phyloP scores from a whole-genome alignment of 2,797 vertebrate species.

The Pangasius sanitwongsei region DNA sequence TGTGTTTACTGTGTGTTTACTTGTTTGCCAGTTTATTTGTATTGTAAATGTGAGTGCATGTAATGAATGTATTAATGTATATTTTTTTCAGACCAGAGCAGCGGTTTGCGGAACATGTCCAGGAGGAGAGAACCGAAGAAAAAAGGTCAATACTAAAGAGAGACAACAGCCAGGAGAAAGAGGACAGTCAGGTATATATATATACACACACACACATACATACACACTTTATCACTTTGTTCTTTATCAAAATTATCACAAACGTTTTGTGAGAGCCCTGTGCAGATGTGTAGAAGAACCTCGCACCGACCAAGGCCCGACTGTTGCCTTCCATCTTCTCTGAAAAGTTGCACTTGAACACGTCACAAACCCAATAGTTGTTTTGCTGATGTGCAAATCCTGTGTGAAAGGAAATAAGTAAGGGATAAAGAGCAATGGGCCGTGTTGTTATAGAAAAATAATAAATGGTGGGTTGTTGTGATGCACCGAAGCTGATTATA shows the following conservation, averaged over 20 bases:
- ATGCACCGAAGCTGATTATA: background rate
- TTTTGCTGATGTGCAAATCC: background rate
- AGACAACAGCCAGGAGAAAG: slow-evolving; percentile 93
- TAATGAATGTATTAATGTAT: background rate
- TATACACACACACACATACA: background rate
- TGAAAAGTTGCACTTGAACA: background rate
- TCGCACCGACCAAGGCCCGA: background rate
- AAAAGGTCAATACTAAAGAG: slow-evolving; percentile 94
- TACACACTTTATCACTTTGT: background rate
- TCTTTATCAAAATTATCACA: slow-evolving; percentile 60
- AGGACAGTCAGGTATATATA: slow-evolving; percentile 67
- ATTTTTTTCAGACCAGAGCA: slow-evolving; percentile 85
- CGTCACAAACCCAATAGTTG: background rate
- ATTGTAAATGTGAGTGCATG: background rate
- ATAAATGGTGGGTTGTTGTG: background rate
- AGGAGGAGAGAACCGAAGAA: slow-evolving; percentile 90
- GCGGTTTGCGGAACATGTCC: slow-evolving; percentile 90
- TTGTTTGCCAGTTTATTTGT: slow-evolving; percentile 19
- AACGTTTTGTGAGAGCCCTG: background rate
- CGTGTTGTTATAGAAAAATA: background rate
- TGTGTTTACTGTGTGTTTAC: slow-evolving; percentile 1
- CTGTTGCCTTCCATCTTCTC: background rate
- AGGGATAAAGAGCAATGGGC: background rate
- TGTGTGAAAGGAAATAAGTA: background rate
- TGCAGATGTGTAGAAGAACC: background rate